Base-by-base conservation (phyloP, 2,797 vertebrate genomes). In the Monodelphis domestica region DNA sequence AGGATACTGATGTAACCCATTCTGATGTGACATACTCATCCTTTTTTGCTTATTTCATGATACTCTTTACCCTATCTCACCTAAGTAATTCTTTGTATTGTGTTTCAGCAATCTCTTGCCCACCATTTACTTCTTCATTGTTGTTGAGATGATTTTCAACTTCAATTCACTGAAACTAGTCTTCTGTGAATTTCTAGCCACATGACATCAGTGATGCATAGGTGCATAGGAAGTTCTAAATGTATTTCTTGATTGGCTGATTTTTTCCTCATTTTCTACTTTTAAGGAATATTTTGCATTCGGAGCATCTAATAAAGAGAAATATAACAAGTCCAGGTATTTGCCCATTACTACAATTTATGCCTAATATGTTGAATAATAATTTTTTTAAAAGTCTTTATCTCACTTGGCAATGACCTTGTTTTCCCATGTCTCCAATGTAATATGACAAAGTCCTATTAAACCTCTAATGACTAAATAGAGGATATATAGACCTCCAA, bases 251-350 rank as follows among this genome's bases (percentile, higher is more conserved):
- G 51, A 17, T 84, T 88, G 45, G 30, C n/a, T 87, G 17, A 87
- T 53, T 54, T n/a, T 14, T 92, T 50, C 90, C 52, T 52, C 84
- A 54, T 54, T 51, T 6, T 30, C 51, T 26, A 30, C 53, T 51
- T 88, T 30, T 7, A 88, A 17, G 33, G 4, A 94, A n/a, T 54
- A 45, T 87, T 91, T 88, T 87, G 59, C 54, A 57, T 94, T 92
- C 29, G 87, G 29, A 87, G 24, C 33, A 33, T 0, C 17, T 87
- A 54, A n/a, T 87, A 59, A 53, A 91, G 17, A 91, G 45, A 63
- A n/a, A 1, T 53, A 30, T 3, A 30, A 87, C 9, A 63, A 78
- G 63, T 52, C 9, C 52, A 78, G 54, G 29, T 28, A 51, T 87
- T 89, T 30, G 56, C 53, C 89, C 0, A 54, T 89, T n/a, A 4